These are phyloP conservation scores for Eriocheir sinensis DNA, from an alignment of 1,140 invertebrate genomes.

Conservation along the genomic window DNA sequence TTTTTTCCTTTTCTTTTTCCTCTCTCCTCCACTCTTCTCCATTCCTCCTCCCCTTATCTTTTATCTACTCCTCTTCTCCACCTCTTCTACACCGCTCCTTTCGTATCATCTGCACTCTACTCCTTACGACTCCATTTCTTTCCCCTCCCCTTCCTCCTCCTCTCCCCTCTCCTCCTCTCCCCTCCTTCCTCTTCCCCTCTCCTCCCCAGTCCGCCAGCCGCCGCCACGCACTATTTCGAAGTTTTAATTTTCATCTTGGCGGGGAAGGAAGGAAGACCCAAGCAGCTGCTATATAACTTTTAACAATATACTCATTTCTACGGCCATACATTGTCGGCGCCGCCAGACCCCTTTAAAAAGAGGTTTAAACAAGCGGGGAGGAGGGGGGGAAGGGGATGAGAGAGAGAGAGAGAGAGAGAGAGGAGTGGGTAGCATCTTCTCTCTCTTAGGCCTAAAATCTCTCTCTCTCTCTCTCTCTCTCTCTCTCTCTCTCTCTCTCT, in stretches of 20 bases:
- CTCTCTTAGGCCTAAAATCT: neutral
- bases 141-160: neutral
- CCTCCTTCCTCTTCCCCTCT: neutral
- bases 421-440: neutral
- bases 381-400: neutral
- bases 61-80: neutral
- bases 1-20: neutral
- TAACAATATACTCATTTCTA: slow-evolving; percentile 40
- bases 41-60: neutral
- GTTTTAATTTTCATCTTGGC: slow-evolving; percentile 46
- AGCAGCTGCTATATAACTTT: slow-evolving; percentile 17
- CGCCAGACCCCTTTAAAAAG: neutral
- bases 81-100: neutral
- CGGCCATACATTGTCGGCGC: slow-evolving; percentile 31
- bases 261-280: slow-evolving; percentile 32
- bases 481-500: neutral
- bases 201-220: neutral
- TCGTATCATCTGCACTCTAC: too few relatives aligned
- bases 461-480: neutral
- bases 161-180: neutral
- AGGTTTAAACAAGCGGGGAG: neutral
- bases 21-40: too few relatives aligned
- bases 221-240: slow-evolving; percentile 1
- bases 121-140: too few relatives aligned
- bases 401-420: neutral